These are phyloP conservation scores for Antidorcas marsupialis DNA, from an alignment of 2,113 vertebrate species.

Conservation along the genomic window DNA sequence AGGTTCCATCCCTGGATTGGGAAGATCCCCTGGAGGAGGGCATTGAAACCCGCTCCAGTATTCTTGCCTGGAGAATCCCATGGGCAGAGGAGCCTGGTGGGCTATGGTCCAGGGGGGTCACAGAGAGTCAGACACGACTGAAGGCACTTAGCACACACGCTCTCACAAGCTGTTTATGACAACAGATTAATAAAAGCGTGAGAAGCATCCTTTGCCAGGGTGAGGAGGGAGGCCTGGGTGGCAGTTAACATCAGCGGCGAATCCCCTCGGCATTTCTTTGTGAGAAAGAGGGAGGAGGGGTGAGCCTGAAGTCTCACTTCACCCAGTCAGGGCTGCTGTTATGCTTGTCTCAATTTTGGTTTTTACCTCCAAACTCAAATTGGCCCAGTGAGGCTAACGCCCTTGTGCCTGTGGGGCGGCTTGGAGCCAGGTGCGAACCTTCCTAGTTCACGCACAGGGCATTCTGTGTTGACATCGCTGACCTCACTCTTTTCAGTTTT, in stretches of 20 bases:
- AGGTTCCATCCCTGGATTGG: neutral
- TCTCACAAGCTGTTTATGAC: slow-evolving; percentile 7
- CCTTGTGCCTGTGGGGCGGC: fast-evolving
- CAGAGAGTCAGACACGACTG: neutral
- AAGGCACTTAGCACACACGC: neutral
- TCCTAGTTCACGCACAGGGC: fast-evolving
- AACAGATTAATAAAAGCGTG: slow-evolving; percentile 17
- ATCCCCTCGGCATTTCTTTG: neutral
- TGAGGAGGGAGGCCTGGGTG: neutral
- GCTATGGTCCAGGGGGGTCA: neutral
- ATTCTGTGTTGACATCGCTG: fast-evolving
- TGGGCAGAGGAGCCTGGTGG: neutral
- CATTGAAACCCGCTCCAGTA: neutral
- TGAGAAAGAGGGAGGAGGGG: neutral
- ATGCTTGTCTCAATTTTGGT: neutral
- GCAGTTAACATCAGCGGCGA: neutral
- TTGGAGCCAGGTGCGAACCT: neutral
- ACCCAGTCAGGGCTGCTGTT: neutral
- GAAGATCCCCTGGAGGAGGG: neutral
- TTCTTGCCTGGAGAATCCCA: neutral
- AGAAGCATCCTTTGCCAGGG: neutral
- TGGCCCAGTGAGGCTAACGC: neutral
- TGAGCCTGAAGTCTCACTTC: neutral
- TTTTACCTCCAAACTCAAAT: fast-evolving
- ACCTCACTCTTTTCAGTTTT: neutral